Evolutionary conservation across 2,113 vertebrate species (phyloP).

Genomic region (Aleadryas rufinucha): DNA sequence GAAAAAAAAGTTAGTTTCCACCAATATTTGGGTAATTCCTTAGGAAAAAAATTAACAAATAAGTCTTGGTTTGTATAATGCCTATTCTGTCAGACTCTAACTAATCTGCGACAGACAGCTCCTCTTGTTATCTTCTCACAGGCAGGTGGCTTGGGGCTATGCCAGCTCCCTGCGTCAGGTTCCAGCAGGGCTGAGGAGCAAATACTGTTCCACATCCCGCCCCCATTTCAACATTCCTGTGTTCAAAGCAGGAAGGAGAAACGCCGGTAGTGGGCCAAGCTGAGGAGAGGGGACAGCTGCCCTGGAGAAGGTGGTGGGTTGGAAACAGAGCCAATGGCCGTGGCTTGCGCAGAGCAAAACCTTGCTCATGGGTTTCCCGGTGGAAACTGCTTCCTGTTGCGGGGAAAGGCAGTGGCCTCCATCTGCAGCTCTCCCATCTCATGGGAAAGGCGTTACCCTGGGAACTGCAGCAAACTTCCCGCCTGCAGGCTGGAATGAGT

Average conservation of each 20-base stretch:
- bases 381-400: fast-evolving
- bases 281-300: not conserved
- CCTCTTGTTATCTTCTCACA: slow-evolving; percentile 17
- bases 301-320: not conserved
- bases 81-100: not conserved
- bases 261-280: fast-evolving
- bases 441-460: not conserved
- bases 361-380: fast-evolving
- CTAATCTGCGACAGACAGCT: slow-evolving; percentile 1
- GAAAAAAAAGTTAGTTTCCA: not conserved
- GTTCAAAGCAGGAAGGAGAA: not conserved
- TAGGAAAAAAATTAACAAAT: not conserved
- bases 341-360: not conserved
- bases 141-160: not conserved
- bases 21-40: not conserved
- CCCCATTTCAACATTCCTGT: not conserved
- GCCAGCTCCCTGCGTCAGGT: not conserved
- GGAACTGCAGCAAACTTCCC: not conserved
- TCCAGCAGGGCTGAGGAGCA: not conserved
- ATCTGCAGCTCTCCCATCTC: not conserved
- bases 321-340: fast-evolving
- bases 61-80: not conserved
- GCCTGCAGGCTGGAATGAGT: not conserved
- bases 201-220: not conserved
- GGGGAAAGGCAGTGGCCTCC: not conserved